These are phyloP conservation scores for Rallus crepitans DNA, from an alignment of 2,797 vertebrate genomes.

Conservation along the genomic window DNA sequence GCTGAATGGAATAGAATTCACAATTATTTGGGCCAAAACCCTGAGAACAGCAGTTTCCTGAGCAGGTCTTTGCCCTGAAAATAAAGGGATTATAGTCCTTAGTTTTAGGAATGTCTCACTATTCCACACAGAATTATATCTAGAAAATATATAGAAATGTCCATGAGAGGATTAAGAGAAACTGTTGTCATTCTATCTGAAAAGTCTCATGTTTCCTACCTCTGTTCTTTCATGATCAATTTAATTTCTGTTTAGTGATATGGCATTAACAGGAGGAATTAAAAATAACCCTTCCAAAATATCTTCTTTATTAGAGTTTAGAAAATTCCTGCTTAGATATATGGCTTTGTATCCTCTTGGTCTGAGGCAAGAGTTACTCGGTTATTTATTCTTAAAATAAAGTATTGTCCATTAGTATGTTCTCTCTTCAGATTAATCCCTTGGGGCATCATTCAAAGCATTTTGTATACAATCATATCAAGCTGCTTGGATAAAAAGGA, in stretches of 20 bases:
- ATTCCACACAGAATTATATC: not conserved
- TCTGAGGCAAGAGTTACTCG: not conserved
- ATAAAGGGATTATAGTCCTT: not conserved
- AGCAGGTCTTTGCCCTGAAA: not conserved
- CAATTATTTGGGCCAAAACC: not conserved
- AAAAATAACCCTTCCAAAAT: not conserved
- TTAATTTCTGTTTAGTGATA: not conserved
- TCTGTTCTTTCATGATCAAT: not conserved
- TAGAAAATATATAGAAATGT: not conserved
- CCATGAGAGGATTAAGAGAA: not conserved
- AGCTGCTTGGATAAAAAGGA: not conserved
- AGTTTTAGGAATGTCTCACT: not conserved
- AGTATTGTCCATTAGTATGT: fast-evolving
- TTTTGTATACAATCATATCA: not conserved
- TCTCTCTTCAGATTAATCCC: not conserved
- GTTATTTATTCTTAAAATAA: not conserved
- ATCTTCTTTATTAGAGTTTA: not conserved
- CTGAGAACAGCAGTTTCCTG: not conserved
- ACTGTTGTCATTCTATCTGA: not conserved
- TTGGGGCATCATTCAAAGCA: not conserved
- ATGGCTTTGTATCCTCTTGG: not conserved
- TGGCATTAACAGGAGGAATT: not conserved
- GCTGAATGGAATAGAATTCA: not conserved
- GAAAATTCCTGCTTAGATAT: not conserved
- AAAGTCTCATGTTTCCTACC: not conserved